phyloP scores from a whole-genome alignment of 2,888 invertebrate genomes.

The Brachynemurus nebulosus region DNA sequence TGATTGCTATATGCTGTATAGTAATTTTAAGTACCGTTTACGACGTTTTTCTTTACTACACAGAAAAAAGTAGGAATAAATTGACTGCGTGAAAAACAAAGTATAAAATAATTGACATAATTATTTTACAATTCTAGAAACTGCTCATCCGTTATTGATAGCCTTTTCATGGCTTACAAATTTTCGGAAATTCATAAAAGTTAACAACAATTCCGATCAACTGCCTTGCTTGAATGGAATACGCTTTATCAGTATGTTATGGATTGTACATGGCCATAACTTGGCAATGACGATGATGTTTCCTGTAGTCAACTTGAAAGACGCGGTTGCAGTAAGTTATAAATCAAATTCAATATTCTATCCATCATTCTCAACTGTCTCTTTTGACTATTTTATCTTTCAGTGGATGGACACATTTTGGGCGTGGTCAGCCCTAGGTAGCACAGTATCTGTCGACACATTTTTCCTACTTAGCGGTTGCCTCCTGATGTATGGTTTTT shows the following conservation, averaged over 20 bases:
- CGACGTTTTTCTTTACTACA: slow-evolving; percentile 14
- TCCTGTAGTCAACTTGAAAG: no score
- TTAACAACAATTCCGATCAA: slow-evolving; percentile 27
- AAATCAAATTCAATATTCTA: no score
- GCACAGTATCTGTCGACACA: slow-evolving; percentile 43
- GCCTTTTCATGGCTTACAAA: slow-evolving; percentile 33
- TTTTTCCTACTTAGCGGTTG: slow-evolving; percentile 49
- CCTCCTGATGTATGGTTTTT: slow-evolving; percentile 34
- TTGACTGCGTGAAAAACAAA: no score
- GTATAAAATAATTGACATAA: no score
- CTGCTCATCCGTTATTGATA: slow-evolving; percentile 15
- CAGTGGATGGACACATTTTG: no score
- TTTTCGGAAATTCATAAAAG: slow-evolving; percentile 29
- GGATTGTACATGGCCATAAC: slow-evolving; percentile 34
- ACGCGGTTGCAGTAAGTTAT: no score
- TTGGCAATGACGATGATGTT: no score
- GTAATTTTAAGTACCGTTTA: slow-evolving; percentile 16
- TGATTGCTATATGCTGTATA: neutral
- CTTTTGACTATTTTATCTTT: no score
- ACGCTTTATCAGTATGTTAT: slow-evolving; percentile 33
- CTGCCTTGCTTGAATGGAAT: slow-evolving; percentile 34
- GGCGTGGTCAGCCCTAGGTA: slow-evolving; percentile 26
- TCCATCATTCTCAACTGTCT: no score
- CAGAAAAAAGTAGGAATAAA: slow-evolving; percentile 12
- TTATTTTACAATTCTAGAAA: slow-evolving; percentile 17